A percentile compares a stretch with the other conserved stretches of the same genome.
Conservation (phyloP, 2,113 vertebrate genomes). For the Coreoperca whiteheadi region DNA sequence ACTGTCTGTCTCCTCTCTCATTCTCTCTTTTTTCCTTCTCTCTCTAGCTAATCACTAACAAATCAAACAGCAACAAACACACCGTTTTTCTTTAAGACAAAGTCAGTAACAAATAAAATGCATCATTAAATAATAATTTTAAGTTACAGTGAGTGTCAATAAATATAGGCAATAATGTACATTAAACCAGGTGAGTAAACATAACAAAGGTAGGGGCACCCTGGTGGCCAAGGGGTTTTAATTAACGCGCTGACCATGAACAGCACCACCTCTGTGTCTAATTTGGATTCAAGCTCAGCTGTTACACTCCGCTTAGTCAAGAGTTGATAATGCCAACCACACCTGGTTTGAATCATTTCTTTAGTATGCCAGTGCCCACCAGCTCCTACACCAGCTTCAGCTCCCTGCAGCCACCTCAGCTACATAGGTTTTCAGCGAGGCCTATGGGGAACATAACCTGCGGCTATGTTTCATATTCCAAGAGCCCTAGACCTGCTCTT, state of each 20-base stretch:
- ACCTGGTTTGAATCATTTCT: background rate
- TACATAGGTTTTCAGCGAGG: background rate
- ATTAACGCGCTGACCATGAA: background rate
- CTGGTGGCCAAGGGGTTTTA: background rate
- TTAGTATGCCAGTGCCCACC: background rate
- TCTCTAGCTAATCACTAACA: background rate
- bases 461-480: slow-evolving; percentile 7
- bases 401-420: background rate
- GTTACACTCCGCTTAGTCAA: background rate
- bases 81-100: background rate
- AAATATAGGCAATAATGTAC: background rate
- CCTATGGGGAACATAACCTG: background rate
- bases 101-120: background rate
- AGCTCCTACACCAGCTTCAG: background rate
- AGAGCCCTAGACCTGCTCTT: background rate
- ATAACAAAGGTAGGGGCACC: background rate
- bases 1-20: background rate
- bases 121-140: background rate
- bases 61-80: background rate
- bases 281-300: background rate
- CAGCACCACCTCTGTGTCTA: no score
- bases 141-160: background rate
- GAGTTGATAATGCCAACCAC: background rate
- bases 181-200: background rate
- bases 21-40: background rate